A percentile compares a stretch with the other conserved stretches of the same genome.
These are phyloP conservation scores for Geotrupes spiniger DNA, from an alignment of 2,888 invertebrate species.

Conservation along the genomic window DNA sequence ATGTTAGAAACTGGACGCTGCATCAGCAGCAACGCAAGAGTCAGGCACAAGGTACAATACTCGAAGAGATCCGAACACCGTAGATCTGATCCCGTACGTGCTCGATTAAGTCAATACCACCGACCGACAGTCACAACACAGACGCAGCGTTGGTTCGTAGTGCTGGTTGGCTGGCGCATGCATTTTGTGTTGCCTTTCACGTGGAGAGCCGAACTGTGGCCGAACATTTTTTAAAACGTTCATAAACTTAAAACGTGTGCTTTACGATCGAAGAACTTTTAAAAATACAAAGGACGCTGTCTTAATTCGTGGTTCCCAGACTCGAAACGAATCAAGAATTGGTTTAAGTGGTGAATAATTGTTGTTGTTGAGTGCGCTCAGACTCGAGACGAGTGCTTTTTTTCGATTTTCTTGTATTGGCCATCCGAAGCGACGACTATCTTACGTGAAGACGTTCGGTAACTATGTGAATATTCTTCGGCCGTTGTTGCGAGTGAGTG, in stretches of 20 bases:
- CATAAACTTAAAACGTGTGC: too few species aligned
- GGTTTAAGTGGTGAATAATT: constrained; percentile 5
- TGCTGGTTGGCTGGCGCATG: too few species aligned
- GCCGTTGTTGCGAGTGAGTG: constrained; percentile 4
- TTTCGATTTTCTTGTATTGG: neutral
- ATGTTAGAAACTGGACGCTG: too few species aligned
- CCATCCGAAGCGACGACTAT: too few species aligned
- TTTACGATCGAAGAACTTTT: too few species aligned
- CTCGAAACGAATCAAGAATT: neutral
- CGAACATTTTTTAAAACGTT: too few species aligned
- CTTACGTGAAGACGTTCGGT: too few species aligned
- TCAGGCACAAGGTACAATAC: neutral
- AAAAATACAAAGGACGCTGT: too few species aligned
- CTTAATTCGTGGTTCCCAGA: neutral
- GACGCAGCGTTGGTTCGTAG: neutral
- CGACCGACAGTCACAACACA: constrained; percentile 2
- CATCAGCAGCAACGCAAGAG: too few species aligned
- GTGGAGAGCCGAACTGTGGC: too few species aligned
- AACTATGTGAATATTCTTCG: constrained; percentile 8
- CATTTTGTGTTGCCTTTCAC: too few species aligned
- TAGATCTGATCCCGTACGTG: constrained; percentile 5
- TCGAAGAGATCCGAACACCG: constrained; percentile 5
- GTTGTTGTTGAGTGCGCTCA: constrained; percentile 1
- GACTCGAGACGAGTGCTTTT: neutral
- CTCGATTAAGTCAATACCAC: constrained; percentile 5